These are phyloP conservation scores for Brachionus asplanchnoidis DNA, from an alignment of 1,140 invertebrate species.

Conservation along the genomic window DNA sequence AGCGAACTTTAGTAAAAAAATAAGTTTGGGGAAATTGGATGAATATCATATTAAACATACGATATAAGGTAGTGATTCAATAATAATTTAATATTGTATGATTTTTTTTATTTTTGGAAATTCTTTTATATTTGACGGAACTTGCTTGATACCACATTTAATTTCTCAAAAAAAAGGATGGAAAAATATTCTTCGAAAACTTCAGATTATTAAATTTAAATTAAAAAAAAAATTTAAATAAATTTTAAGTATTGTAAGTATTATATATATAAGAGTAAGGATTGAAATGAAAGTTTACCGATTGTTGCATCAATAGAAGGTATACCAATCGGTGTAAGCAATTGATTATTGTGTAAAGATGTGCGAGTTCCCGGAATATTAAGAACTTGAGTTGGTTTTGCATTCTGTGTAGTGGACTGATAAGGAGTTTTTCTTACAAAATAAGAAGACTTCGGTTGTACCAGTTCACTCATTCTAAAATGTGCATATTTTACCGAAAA, in stretches of 20 bases:
- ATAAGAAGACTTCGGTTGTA: conserved; percentile 19
- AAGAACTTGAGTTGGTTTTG: neutral
- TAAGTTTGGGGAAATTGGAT: too few species aligned
- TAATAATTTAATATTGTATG: too few species aligned
- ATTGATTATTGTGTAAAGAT: conserved; percentile 24
- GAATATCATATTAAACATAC: too few species aligned
- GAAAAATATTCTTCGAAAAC: too few species aligned
- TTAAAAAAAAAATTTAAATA: neutral
- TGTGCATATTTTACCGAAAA: neutral
- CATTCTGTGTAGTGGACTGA: neutral
- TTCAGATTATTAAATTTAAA: too few species aligned
- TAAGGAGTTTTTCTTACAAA: conserved; percentile 14
- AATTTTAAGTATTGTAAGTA: neutral
- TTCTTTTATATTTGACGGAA: too few species aligned
- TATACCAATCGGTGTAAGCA: conserved; percentile 31
- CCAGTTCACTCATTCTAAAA: neutral
- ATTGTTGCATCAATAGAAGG: conserved; percentile 24
- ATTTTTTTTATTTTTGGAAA: too few species aligned
- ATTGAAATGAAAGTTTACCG: neutral
- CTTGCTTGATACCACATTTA: too few species aligned
- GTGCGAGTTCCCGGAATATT: conserved; percentile 33
- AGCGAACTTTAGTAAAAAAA: too few species aligned
- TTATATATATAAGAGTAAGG: too few species aligned
- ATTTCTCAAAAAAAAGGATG: too few species aligned
- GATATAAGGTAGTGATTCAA: too few species aligned